Evolutionary conservation across 2,797 vertebrate species (phyloP).

Genomic region (Triplophysa yarkandensis): DNA sequence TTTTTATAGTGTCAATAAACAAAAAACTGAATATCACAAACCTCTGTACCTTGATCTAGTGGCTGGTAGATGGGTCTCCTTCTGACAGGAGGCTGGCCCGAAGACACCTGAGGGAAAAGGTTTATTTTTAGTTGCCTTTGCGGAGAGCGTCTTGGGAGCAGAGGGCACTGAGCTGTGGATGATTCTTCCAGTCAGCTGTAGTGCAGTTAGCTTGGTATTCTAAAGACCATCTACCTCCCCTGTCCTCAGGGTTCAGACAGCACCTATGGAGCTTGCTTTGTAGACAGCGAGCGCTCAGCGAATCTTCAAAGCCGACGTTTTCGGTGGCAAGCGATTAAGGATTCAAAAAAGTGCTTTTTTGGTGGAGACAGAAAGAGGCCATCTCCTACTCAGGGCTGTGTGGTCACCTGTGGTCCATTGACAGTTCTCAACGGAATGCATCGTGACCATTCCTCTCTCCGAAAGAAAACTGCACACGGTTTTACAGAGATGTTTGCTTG

Average conservation of each 20-base stretch:
- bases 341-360: slow-evolving; percentile 44
- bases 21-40: neutral
- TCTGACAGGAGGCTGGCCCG: slow-evolving; percentile 60
- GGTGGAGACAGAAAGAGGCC: slow-evolving; percentile 35
- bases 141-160: slow-evolving; percentile 58
- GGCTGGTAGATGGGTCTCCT: slow-evolving; percentile 51
- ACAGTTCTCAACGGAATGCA: slow-evolving; percentile 8
- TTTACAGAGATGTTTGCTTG: slow-evolving; percentile 1
- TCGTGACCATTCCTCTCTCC: neutral
- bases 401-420: slow-evolving; percentile 29
- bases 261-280: slow-evolving; percentile 57
- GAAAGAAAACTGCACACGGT: neutral
- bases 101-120: slow-evolving; percentile 58
- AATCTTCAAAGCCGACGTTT: slow-evolving; percentile 21
- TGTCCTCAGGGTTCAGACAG: slow-evolving; percentile 52
- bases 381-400: slow-evolving; percentile 24
- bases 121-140: slow-evolving; percentile 65
- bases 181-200: slow-evolving; percentile 61
- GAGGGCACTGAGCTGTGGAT: slow-evolving; percentile 63
- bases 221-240: slow-evolving; percentile 55
- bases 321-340: slow-evolving; percentile 43
- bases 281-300: slow-evolving; percentile 37
- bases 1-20: slow-evolving; percentile 39
- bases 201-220: slow-evolving; percentile 58
- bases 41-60: slow-evolving; percentile 24